Evolutionary conservation across 2,797 vertebrate genomes (phyloP).

Genomic region (Xenopus petersii): DNA sequence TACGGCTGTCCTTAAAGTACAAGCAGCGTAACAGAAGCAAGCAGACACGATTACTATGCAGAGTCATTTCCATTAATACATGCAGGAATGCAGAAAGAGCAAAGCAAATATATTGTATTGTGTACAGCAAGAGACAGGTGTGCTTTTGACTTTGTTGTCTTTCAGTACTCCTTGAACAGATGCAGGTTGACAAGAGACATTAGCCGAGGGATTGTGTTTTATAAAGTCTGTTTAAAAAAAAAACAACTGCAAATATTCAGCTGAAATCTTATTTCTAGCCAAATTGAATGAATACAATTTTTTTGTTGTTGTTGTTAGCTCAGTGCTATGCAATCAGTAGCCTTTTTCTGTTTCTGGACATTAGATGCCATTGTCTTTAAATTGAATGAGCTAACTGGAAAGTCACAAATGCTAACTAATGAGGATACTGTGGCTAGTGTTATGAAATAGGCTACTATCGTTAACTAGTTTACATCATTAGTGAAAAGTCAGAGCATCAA

Average conservation of each 20-base stretch:
- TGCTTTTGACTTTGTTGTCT: constrained; percentile 50
- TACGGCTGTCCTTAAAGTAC: constrained; percentile 26
- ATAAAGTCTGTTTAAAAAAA: constrained; percentile 46
- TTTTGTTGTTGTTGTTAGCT: constrained; percentile 54
- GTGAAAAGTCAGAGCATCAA: too few relatives aligned
- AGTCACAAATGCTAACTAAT: too few relatives aligned
- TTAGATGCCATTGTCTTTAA: not conserved
- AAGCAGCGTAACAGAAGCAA: constrained; percentile 13
- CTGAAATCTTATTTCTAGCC: constrained; percentile 35
- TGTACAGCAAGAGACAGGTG: constrained; percentile 43
- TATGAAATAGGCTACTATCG: too few relatives aligned
- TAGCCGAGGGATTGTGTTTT: constrained; percentile 45
- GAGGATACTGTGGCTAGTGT: too few relatives aligned
- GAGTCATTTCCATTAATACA: constrained; percentile 36
- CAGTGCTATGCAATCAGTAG: not conserved
- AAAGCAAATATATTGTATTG: constrained; percentile 43
- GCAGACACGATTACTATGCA: constrained; percentile 21
- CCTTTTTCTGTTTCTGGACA: not conserved
- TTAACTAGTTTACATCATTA: too few relatives aligned
- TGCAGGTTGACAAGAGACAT: constrained; percentile 54
- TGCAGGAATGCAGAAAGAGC: constrained; percentile 28
- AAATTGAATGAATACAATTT: too few relatives aligned
- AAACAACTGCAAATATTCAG: constrained; percentile 50
- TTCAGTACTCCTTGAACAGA: constrained; percentile 52
- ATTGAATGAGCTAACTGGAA: not conserved